Conservation (phyloP, 2,888 invertebrate genomes). For the Gymnoscelis rufifasciata region DNA sequence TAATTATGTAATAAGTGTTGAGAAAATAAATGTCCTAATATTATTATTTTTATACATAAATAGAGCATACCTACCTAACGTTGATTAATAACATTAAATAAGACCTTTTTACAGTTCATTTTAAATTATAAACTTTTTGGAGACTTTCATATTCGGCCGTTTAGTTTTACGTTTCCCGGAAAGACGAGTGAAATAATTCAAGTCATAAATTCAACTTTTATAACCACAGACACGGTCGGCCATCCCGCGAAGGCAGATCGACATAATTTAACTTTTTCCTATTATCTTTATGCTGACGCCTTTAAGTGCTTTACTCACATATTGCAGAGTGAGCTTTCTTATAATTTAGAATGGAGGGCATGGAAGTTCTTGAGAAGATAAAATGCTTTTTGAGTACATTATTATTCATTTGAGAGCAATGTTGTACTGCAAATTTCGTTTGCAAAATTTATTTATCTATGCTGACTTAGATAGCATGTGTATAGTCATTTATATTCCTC, state of each 20-base stretch:
- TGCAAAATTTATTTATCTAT: too few species aligned
- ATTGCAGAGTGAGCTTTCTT: conserved; percentile 56
- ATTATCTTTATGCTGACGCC: conserved; percentile 76
- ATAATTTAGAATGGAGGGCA: conserved; percentile 43
- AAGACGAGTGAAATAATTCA: conserved; percentile 70
- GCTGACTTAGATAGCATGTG: too few species aligned
- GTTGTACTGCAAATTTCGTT: too few species aligned
- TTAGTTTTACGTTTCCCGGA: conserved; percentile 24
- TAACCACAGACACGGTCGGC: conserved; percentile 50
- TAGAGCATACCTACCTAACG: too few species aligned
- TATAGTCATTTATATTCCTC: too few species aligned
- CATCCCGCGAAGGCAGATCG: conserved; percentile 60
- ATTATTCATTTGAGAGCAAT: conserved; percentile 1
- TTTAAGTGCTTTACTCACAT: conserved; percentile 65
- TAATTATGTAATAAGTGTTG: too few species aligned
- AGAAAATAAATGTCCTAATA: too few species aligned
- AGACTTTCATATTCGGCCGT: conserved; percentile 5
- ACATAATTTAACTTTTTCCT: conserved; percentile 79
- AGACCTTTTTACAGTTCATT: too few species aligned
- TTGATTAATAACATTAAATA: too few species aligned
- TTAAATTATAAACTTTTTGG: too few species aligned
- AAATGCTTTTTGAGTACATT: conserved; percentile 26
- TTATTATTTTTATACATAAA: too few species aligned
- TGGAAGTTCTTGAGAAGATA: conserved; percentile 25
- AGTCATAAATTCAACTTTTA: conserved; percentile 75